These are phyloP conservation scores for Embiotoca jacksoni DNA, from an alignment of 2,113 vertebrate species.

Conservation along the genomic window DNA sequence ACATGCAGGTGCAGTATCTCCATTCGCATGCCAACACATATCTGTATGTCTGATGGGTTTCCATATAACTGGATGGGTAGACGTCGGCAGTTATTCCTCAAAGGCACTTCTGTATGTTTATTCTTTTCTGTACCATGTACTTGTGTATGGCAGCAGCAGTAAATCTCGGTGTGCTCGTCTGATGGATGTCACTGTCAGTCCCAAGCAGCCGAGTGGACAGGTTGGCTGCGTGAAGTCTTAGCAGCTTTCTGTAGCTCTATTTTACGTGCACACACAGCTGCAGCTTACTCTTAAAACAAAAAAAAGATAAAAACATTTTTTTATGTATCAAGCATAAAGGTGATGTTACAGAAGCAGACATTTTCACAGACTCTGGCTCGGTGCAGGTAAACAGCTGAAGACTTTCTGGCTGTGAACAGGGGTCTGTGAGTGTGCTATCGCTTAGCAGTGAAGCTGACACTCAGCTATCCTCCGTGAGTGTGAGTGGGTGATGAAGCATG, in stretches of 20 bases:
- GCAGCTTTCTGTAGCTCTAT: slow-evolving; percentile 2
- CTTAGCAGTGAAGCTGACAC: slow-evolving; percentile 2
- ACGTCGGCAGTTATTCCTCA: background rate
- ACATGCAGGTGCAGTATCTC: too few relatives aligned
- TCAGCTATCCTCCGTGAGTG: slow-evolving; percentile 6
- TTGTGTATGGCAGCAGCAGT: slow-evolving; percentile 1
- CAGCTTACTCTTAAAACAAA: background rate
- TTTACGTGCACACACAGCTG: background rate
- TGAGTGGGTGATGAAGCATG: background rate
- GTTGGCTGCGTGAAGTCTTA: slow-evolving; percentile 11
- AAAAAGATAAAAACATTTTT: background rate
- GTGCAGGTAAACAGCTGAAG: slow-evolving; percentile 5
- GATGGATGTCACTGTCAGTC: slow-evolving; percentile 32
- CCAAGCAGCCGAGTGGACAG: slow-evolving; percentile 13
- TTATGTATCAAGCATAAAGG: background rate
- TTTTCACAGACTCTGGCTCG: background rate
- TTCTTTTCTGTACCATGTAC: background rate
- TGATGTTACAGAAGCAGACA: slow-evolving; percentile 1
- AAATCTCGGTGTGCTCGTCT: background rate
- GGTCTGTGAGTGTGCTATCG: background rate
- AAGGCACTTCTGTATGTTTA: background rate
- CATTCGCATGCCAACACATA: slow-evolving; percentile 4
- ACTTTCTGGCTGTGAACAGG: background rate
- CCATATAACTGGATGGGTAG: background rate
- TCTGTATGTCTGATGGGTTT: background rate